These are phyloP conservation scores for Oryzaephilus surinamensis DNA, from an alignment of 1,140 invertebrate species.

Conservation along the genomic window DNA sequence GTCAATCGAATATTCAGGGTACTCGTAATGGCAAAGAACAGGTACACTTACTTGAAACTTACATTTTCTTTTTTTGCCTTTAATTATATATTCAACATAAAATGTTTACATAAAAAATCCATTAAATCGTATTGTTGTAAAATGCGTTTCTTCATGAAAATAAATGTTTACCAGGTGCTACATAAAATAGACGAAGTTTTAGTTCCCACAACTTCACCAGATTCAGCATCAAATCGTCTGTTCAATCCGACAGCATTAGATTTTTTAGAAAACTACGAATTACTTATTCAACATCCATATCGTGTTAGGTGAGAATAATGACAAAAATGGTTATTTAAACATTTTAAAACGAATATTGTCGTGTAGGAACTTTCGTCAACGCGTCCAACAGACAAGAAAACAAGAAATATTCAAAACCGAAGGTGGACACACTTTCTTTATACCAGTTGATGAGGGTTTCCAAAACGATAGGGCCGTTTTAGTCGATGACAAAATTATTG, in stretches of 20 bases:
- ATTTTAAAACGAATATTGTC: too few species aligned
- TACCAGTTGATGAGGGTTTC: slow-evolving; percentile 74
- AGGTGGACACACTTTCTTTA: slow-evolving; percentile 76
- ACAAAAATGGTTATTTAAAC: not conserved
- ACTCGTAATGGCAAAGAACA: slow-evolving; percentile 52
- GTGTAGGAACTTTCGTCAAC: slow-evolving; percentile 41
- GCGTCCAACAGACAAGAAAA: slow-evolving; percentile 58
- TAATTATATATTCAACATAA: too few species aligned
- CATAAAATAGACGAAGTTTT: slow-evolving; percentile 75
- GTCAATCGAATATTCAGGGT: slow-evolving; percentile 55
- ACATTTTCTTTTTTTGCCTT: too few species aligned
- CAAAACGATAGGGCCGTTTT: slow-evolving; percentile 38
- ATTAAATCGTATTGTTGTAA: not conserved
- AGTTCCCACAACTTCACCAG: slow-evolving; percentile 51
- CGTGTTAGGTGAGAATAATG: slow-evolving; percentile 45
- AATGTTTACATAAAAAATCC: too few species aligned
- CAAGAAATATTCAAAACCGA: slow-evolving; percentile 62
- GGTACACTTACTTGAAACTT: too few species aligned
- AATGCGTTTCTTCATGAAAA: not conserved
- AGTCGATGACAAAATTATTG: slow-evolving; percentile 73
- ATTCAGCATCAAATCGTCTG: slow-evolving; percentile 45
- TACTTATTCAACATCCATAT: slow-evolving; percentile 53
- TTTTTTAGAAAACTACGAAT: slow-evolving; percentile 64
- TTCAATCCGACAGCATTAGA: slow-evolving; percentile 70
- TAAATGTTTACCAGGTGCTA: slow-evolving; percentile 30